Evolutionary conservation across 2,797 vertebrate genomes (phyloP), one percentile per base, ranked within the genome.

Genomic region (Tauraco hartlaubi): DNA sequence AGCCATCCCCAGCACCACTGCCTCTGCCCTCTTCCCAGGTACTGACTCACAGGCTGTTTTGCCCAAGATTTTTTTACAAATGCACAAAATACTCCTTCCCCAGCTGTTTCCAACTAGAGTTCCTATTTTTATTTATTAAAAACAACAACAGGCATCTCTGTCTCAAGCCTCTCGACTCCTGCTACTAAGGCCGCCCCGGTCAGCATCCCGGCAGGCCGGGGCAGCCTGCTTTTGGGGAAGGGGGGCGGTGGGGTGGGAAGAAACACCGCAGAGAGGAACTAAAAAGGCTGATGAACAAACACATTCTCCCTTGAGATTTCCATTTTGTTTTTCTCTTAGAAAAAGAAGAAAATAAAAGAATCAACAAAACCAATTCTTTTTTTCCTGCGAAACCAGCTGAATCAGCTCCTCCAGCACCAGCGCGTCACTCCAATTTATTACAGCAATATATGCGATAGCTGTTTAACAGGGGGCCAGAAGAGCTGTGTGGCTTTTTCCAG

Each of bases 201-300:
- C 92, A 96, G 92, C 95, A 95, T 54, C 88, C 92, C 92, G 22
- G 4, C 55, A 63, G 85, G 84, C 63, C 86, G 63, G 73, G 89
- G 76, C 86, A 94, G 82, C 74, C 92, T 94, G 86, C 54, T 92
- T 92, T 94, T 80, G 44, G 16, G 74, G 71, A 78, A 18, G 46
- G 63, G 35, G 68, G 73, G 49, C n/a, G n/a, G n/a, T n/a, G n/a
- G n/a, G n/a, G 90, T 88, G 79, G 71, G 86, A 89, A 91, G 81
- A 95, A 96, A 88, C 73, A 72, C 35, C 21, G 33, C 69, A 87
- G 89, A 96, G 63, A 88, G 39, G 69, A 83, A 87, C 79, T 83
- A 73, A 97, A 97, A 96, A 89, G 74, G 67, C 94, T 96, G 79
- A 88, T 81, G 73, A 93, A 96, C 80, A 78, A 75, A 97, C 66